phyloP scores from a whole-genome alignment of 2,113 vertebrate species.

The Osmerus eperlanus region DNA sequence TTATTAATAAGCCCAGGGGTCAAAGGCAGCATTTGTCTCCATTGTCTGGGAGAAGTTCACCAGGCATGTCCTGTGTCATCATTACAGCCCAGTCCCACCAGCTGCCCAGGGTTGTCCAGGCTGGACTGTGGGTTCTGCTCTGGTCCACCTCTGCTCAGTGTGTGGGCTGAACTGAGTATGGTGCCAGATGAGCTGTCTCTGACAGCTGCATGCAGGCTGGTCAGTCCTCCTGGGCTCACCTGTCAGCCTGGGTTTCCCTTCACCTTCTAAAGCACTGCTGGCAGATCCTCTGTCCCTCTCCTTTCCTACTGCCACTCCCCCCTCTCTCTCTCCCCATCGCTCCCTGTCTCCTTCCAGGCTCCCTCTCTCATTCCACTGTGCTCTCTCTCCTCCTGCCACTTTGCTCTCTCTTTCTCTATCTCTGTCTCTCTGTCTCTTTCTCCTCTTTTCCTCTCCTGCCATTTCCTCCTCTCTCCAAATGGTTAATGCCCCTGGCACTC shows the following conservation, averaged over 20 bases:
- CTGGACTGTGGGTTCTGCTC: constrained; percentile 12
- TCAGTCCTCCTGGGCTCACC: constrained; percentile 73
- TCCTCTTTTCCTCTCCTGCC: neutral
- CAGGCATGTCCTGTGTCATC: neutral
- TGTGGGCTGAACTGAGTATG: constrained; percentile 36
- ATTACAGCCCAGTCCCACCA: constrained; percentile 19
- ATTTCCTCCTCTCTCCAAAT: neutral
- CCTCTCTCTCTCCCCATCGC: constrained; percentile 24
- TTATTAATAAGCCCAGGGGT: constrained; percentile 25
- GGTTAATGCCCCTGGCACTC: constrained; percentile 22
- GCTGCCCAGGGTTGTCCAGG: constrained; percentile 47
- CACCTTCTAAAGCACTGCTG: constrained; percentile 62
- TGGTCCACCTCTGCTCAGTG: neutral
- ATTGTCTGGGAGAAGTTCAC: no score
- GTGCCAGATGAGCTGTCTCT: constrained; percentile 68
- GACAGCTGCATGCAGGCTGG: constrained; percentile 70
- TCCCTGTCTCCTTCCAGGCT: constrained; percentile 11
- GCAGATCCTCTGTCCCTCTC: constrained; percentile 60
- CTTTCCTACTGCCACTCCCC: constrained; percentile 55
- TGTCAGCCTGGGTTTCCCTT: constrained; percentile 70
- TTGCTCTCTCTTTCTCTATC: neutral
- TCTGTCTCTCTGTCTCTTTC: neutral
- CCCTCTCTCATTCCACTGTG: constrained; percentile 18
- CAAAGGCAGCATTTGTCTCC: no score
- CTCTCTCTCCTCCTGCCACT: constrained; percentile 25